Evolutionary conservation across 2,797 vertebrate genomes (phyloP), one percentile per base, ranked within the genome.

Genomic region (Momotus momota): DNA sequence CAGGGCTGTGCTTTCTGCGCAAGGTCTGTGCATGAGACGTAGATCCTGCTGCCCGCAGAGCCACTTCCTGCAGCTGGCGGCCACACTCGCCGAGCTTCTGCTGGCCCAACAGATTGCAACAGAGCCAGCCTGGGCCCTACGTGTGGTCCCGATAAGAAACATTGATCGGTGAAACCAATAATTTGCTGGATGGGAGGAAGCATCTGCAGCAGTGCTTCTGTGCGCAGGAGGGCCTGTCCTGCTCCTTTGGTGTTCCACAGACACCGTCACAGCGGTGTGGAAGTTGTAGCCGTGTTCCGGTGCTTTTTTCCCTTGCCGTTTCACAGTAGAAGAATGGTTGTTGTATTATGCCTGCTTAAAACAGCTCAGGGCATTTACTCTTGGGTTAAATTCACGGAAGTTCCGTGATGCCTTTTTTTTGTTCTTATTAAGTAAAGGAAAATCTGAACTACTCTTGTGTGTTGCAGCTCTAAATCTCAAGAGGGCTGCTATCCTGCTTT

Each of bases 241-340:
- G 29, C 55, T 55, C 43, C 3, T 10, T 14, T 1, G 6, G 5
- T 0, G 0, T 38, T 23, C 2, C 1, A 35, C 19, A 27, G 29
- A 27, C 1, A 2, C 35, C 1, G 6, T 35, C 2, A 0, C 51
- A 57, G 67, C 75, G 31, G 48, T 1, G 2, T 51, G 54, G 27
- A 69, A 49, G 41, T 9, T 67, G 33, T 14, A 78, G 67, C 35
- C 2, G 1, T 5, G 3, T 7, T 45, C 38, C 60, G 61, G 69
- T 69, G 81, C 52, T 61, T 58, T 46, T 70, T 65, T 84, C 54
- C 58, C 21, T 65, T 75, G 5, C 23, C 0, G 1, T 83, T 84
- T 90, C 55, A 70, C 70, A 78, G 78, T 48, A 80, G 40, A 73
- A 87, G 23, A n/a, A n/a, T n/a, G 12, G 33, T 40, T 72, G 51